These are phyloP conservation scores for Sebastes hubbsi DNA, from an alignment of 2,797 vertebrate genomes.

Conservation along the genomic window DNA sequence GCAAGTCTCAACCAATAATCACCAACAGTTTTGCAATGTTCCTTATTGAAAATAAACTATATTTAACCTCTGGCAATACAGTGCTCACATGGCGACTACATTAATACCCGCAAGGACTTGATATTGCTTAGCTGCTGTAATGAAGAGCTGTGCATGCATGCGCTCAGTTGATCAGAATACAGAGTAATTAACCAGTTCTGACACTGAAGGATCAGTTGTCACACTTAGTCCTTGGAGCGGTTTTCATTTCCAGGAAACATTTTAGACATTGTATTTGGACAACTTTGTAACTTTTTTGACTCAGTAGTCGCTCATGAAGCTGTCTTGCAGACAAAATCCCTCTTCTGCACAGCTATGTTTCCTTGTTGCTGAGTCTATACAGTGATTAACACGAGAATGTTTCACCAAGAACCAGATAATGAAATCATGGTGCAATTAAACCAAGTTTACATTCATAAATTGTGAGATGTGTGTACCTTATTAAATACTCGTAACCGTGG, in stretches of 20 bases:
- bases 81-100: constrained; percentile 43
- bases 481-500: constrained; percentile 30
- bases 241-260: constrained; percentile 36
- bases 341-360: constrained; percentile 45
- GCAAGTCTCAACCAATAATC: constrained; percentile 6
- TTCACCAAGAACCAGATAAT: constrained; percentile 67
- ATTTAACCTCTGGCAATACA: constrained; percentile 61
- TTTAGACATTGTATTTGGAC: constrained; percentile 32
- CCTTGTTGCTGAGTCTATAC: constrained; percentile 43
- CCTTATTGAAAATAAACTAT: constrained; percentile 20
- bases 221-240: constrained; percentile 3
- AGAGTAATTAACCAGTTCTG: constrained; percentile 4
- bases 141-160: constrained; percentile 67
- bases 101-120: constrained; percentile 50
- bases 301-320: constrained; percentile 6
- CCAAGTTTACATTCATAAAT: constrained; percentile 80
- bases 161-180: constrained; percentile 33
- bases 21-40: constrained; percentile 26
- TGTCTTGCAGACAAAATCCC: constrained; percentile 24
- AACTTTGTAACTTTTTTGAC: constrained; percentile 29
- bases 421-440: constrained; percentile 76
- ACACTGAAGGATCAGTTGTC: constrained; percentile 13
- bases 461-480: constrained; percentile 64
- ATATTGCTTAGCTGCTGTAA: constrained; percentile 53
- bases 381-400: constrained; percentile 66